These are phyloP conservation scores for Axis porcinus DNA, from an alignment of 2,113 vertebrate genomes.

Conservation along the genomic window DNA sequence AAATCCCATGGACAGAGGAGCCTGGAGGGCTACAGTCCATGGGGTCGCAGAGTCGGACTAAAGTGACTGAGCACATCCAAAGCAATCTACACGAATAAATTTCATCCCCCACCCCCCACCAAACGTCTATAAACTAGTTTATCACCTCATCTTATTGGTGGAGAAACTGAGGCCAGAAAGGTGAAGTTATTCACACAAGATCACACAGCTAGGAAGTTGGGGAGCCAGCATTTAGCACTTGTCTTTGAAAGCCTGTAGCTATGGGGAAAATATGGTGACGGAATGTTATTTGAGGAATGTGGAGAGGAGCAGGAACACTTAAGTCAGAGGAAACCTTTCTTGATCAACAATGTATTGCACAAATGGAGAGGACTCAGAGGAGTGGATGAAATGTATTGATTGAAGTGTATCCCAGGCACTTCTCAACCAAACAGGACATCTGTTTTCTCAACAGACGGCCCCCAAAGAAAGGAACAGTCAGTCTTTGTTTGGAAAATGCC, in stretches of 20 bases:
- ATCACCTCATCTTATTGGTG: neutral
- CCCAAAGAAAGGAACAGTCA: neutral
- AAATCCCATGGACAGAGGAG: neutral
- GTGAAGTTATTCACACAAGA: neutral
- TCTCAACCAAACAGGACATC: neutral
- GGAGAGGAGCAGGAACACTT: neutral
- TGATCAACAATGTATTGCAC: neutral
- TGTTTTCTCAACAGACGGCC: neutral
- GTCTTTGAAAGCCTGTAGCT: neutral
- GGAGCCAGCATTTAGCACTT: neutral
- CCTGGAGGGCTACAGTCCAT: neutral
- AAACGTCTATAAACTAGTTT: neutral
- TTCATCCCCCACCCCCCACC: neutral
- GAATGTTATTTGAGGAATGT: neutral
- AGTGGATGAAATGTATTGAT: neutral
- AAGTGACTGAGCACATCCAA: neutral
- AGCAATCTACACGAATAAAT: neutral
- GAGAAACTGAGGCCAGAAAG: neutral
- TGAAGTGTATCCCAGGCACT: neutral
- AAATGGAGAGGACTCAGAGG: neutral
- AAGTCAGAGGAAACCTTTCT: neutral
- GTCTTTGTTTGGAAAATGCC: neutral
- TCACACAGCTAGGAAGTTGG: neutral
- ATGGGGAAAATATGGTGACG: neutral
- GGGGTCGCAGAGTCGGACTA: fast-evolving